Conservation (phyloP, 2,113 vertebrate species). For the Thomomys bottae region DNA sequence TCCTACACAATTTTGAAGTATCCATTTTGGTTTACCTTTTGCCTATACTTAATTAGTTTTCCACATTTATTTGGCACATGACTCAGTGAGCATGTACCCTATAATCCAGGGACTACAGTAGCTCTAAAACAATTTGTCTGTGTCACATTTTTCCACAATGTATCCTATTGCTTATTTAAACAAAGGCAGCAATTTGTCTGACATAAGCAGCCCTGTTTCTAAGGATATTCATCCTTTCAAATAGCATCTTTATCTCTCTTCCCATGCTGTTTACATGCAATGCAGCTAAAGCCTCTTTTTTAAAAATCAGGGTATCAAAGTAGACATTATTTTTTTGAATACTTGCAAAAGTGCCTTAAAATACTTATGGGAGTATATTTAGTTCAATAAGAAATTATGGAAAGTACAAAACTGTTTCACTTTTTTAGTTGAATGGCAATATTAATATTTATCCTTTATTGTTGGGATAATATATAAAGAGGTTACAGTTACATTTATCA, state of each 20-base stretch:
- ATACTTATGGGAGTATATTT: background rate
- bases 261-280: background rate
- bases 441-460: too few relatives aligned
- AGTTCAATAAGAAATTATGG: background rate
- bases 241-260: background rate
- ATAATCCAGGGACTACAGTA: conserved; percentile 1
- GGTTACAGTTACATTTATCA: too few relatives aligned
- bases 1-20: conserved; percentile 40
- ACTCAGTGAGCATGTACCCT: conserved; percentile 14
- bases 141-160: conserved; percentile 15
- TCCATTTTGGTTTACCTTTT: conserved; percentile 50
- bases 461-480: too few relatives aligned
- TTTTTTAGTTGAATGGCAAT: background rate
- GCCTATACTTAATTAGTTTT: conserved; percentile 67
- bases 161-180: conserved; percentile 47
- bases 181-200: conserved; percentile 14
- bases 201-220: conserved; percentile 1
- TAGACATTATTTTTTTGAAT: background rate
- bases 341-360: background rate
- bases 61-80: conserved; percentile 33
- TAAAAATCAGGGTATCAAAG: background rate
- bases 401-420: background rate
- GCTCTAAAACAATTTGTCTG: conserved; percentile 53
- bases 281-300: background rate
- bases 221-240: conserved; percentile 22